phyloP scores from a whole-genome alignment of 1,140 invertebrate species.

The Batillaria attramentaria region DNA sequence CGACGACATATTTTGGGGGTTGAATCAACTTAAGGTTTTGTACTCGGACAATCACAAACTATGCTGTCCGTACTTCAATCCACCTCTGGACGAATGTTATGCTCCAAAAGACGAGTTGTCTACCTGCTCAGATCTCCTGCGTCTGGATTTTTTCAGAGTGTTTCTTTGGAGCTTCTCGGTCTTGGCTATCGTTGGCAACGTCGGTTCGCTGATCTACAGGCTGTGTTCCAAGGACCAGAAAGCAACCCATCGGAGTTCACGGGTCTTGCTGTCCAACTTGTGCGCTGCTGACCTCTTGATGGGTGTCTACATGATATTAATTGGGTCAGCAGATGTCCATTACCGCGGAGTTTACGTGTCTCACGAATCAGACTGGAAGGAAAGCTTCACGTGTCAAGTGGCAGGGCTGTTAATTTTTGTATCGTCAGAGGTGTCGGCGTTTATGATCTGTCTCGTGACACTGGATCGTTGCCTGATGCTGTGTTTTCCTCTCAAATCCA shows the following conservation, averaged over 20 bases:
- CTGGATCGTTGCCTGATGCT: slow-evolving; percentile 55
- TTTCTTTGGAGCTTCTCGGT: slow-evolving; percentile 43
- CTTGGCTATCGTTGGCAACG: slow-evolving; percentile 44
- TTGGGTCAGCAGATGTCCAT: slow-evolving; percentile 53
- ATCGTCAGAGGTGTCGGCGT: slow-evolving; percentile 55
- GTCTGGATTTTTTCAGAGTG: slow-evolving; percentile 31
- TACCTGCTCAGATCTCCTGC: slow-evolving; percentile 47
- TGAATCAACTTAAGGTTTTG: slow-evolving; percentile 35
- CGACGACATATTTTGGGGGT: slow-evolving; percentile 36
- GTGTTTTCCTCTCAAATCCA: slow-evolving; percentile 53
- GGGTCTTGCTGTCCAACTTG: slow-evolving; percentile 52
- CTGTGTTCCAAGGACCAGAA: slow-evolving; percentile 26
- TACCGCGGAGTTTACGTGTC: slow-evolving; percentile 53
- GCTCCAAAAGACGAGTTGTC: slow-evolving; percentile 44
- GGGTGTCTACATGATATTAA: slow-evolving; percentile 62
- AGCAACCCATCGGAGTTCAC: slow-evolving; percentile 34
- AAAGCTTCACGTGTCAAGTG: slow-evolving; percentile 46
- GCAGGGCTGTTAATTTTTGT: slow-evolving; percentile 57
- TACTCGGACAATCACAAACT: slow-evolving; percentile 40
- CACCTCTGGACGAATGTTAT: slow-evolving; percentile 37
- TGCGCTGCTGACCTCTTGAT: slow-evolving; percentile 59
- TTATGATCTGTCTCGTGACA: slow-evolving; percentile 58
- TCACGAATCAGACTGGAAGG: slow-evolving; percentile 50
- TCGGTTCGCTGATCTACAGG: slow-evolving; percentile 41
- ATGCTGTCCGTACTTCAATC: slow-evolving; percentile 44